These are phyloP conservation scores for Eumacrocentrus americanus DNA, from an alignment of 2,888 invertebrate species.

Conservation along the genomic window DNA sequence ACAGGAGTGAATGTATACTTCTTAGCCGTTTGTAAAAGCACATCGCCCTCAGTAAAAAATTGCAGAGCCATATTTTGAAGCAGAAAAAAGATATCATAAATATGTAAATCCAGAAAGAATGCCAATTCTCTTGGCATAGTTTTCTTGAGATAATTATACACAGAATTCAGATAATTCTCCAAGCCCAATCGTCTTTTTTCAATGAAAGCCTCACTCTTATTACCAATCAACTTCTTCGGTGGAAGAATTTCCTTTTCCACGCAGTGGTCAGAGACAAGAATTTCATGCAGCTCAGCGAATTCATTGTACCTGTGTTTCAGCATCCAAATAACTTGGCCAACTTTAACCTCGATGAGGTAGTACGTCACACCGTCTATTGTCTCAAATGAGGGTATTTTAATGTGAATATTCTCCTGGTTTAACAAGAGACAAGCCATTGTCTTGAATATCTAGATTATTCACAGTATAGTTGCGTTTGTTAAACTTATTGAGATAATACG, in stretches of 20 bases:
- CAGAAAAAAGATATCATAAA: constrained; percentile 88
- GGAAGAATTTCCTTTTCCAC: constrained; percentile 86
- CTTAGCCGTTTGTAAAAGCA: constrained; percentile 68
- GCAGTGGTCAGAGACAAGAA: constrained; percentile 79
- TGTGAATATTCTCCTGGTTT: constrained; percentile 70
- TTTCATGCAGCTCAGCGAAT: constrained; percentile 86
- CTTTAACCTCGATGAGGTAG: constrained; percentile 74
- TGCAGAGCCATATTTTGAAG: constrained; percentile 81
- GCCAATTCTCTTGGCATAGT: constrained; percentile 83
- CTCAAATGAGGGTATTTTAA: constrained; percentile 71
- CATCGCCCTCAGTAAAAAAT: constrained; percentile 78
- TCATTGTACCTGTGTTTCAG: constrained; percentile 88
- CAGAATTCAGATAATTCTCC: constrained; percentile 79
- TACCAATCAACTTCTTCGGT: constrained; percentile 91
- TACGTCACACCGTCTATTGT: constrained; percentile 73
- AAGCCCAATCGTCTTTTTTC: constrained; percentile 81
- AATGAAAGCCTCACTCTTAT: constrained; percentile 86
- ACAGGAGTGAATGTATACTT: constrained; percentile 77
- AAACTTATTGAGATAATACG: too few species aligned
- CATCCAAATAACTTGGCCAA: constrained; percentile 80
- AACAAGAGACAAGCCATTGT: constrained; percentile 78
- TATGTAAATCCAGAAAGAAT: constrained; percentile 85
- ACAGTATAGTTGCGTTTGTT: too few species aligned
- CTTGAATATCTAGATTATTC: neutral
- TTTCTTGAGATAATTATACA: constrained; percentile 76